Evolutionary conservation across 2,888 invertebrate genomes (phyloP), one percentile per base, ranked within the genome.

Genomic region (Volucella inanis): DNA sequence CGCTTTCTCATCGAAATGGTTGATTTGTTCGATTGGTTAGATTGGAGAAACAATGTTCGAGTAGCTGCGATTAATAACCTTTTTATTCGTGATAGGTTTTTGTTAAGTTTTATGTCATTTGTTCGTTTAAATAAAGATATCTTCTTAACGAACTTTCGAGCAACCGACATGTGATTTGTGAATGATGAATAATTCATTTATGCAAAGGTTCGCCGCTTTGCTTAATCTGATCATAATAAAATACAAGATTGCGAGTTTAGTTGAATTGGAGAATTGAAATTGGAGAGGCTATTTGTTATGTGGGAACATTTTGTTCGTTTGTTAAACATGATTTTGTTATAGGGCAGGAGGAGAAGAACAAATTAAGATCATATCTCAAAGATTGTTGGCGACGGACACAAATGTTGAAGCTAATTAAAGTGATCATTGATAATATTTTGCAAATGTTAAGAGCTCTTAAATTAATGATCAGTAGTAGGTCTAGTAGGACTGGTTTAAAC

Each of bases 131-230:
- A 75, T 79, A 61, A 70, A 84, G 79, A 79, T 70, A 75, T 84
- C 65, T 68, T 52, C 74, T 54, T 70, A 70, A 61, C 49, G 50
- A 83, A 59, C 52, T 64, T 83, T 57, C 50, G 39, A 14, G 11
- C 18, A 49, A 52, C 14, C 11, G 10, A 10, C 18, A 76, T 14
- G 39, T 15, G n/a, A 14, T 11, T 14, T 3, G 31, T 31, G 31
- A 31, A 8, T 14, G 11, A 79, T 84, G 62, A 75, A 80, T 84
- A 49, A 84, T 84, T 84, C 84, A 84, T 84, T 76, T 79, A 84
- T 84, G 54, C 52, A 59, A 70, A 70, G 79, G 59, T 70, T 70
- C 68, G 68, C 61, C 75, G 74, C 70, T 75, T 62, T 70, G 65
- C 61, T 84, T 71, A 75, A 84, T 75, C 84, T 71, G 84, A 80